Base-by-base conservation (phyloP, 92 coral and sea anemone genomes). In the Epizoanthus rinbou region DNA sequence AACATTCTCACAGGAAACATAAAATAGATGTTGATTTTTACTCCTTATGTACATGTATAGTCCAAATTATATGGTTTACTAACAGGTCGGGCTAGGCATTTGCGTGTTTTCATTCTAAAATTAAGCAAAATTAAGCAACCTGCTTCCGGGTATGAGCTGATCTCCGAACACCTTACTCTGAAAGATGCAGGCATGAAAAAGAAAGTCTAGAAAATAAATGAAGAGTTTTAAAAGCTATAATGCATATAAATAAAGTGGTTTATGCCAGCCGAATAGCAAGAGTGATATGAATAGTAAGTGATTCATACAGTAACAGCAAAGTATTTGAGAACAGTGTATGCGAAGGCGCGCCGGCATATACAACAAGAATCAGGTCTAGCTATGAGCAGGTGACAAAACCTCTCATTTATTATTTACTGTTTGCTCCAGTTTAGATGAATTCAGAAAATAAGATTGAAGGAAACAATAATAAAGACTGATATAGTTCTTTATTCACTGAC, bases 361-460 rank as follows among this genome's bases (percentile, higher is more conserved):
- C 80, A 53, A 35, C 28, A 57, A 6, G 45, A 71, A 25, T 14
- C 28, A 41, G 28, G 21, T 6, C 43, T 35, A 35, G 39, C 10
- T 78, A 78, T 78, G 82, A 78, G 82, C 82, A 78, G 82, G 82
- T 78, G 82, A 78, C 21, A 18, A 15, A 14, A 1, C 14, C n/a
- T 39, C 43, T 67, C 35, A 78, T 78, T 19, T 41, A 78, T 78
- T 62, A 78, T 78, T 78, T 57, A 78, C 31, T 39, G 69, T 78
- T 78, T 63, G 41, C 82, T 78, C 53, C 80, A 57, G 52, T 35
- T 75, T 75, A 50, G 80, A 47, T 50, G 79, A 47, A 73, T 73
- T 75, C 57, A 57, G 56, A 78, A 78, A 78, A 78, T 78, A 53
- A 78, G 47, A 78, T 62, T 78, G 82, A 78, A 62, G 23, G 52